Evolutionary conservation across 2,888 invertebrate genomes (phyloP).

Genomic region (Eudiplozoon nipponicum): DNA sequence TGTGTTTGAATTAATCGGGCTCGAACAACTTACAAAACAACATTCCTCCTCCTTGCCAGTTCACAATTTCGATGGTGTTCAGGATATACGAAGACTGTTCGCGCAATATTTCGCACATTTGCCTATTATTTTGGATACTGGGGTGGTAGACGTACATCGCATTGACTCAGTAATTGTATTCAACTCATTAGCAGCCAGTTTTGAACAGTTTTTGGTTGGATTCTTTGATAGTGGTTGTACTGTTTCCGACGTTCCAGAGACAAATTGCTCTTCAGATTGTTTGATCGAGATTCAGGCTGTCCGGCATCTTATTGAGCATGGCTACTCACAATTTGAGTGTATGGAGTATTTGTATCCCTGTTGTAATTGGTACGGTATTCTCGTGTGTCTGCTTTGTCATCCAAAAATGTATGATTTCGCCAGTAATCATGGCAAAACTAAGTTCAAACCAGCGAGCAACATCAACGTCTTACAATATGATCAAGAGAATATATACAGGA

Average conservation of each 20-base stretch:
- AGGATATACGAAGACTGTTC: not conserved
- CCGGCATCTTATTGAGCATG: slow-evolving; percentile 9
- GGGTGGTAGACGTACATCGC: slow-evolving; percentile 15
- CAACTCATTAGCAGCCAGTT: slow-evolving; percentile 13
- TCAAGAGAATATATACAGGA: too few relatives aligned
- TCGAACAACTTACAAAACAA: not conserved
- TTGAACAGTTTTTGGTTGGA: slow-evolving; percentile 11
- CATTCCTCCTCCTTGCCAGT: not conserved
- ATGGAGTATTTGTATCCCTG: slow-evolving; percentile 13
- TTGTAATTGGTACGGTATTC: slow-evolving; percentile 15
- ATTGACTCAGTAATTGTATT: slow-evolving; percentile 15
- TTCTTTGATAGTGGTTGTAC: slow-evolving; percentile 1
- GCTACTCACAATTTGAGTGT: slow-evolving; percentile 15
- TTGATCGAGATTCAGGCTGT: slow-evolving; percentile 13
- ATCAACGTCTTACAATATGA: too few relatives aligned
- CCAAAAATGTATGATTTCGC: slow-evolving; percentile 9
- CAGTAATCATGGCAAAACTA: too few relatives aligned
- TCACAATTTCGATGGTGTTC: not conserved
- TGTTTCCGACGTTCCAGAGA: slow-evolving; percentile 15
- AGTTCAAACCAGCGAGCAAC: too few relatives aligned
- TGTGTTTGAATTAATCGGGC: slow-evolving; percentile 11
- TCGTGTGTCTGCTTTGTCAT: slow-evolving; percentile 14
- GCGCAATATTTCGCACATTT: slow-evolving; percentile 11
- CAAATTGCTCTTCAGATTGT: not conserved
- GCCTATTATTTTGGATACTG: slow-evolving; percentile 5